These are phyloP conservation scores for Scrobipalpa costella DNA, from an alignment of 2,888 invertebrate species.

Conservation along the genomic window DNA sequence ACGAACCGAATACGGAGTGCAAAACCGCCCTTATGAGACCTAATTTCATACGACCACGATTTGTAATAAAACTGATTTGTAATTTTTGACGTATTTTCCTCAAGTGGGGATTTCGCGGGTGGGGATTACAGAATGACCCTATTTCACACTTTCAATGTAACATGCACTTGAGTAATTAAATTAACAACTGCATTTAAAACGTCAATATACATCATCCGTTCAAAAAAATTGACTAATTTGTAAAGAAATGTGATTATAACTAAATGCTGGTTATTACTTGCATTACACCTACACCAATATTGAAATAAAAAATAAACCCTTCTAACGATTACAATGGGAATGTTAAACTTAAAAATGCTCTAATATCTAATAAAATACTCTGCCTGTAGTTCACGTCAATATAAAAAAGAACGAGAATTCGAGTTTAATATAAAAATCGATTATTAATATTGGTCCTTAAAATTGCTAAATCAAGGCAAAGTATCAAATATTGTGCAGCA, in stretches of 20 bases:
- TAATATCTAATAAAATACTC: conserved; percentile 41
- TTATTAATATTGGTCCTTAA: conserved; percentile 43
- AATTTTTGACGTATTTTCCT: too few species aligned
- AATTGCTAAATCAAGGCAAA: conserved; percentile 33
- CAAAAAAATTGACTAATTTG: conserved; percentile 6
- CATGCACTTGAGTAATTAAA: neutral
- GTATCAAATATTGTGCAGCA: conserved; percentile 36
- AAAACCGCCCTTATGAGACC: too few species aligned
- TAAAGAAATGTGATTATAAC: conserved; percentile 27
- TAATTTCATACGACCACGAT: too few species aligned
- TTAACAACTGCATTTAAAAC: conserved; percentile 4
- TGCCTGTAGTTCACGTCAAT: conserved; percentile 40
- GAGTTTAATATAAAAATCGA: conserved; percentile 33
- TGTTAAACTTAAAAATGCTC: conserved; percentile 61
- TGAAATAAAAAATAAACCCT: conserved; percentile 41
- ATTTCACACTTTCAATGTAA: neutral
- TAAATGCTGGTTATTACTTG: conserved; percentile 31
- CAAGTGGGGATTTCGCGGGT: too few species aligned
- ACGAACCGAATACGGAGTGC: too few species aligned
- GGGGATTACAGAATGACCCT: neutral
- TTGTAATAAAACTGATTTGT: too few species aligned
- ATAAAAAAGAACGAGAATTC: conserved; percentile 29
- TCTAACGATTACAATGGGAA: conserved; percentile 55
- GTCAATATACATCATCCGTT: neutral
- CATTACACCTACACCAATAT: conserved; percentile 37